Evolutionary conservation across 2,113 vertebrate genomes (phyloP).

Genomic region (Spea multiplicata): DNA sequence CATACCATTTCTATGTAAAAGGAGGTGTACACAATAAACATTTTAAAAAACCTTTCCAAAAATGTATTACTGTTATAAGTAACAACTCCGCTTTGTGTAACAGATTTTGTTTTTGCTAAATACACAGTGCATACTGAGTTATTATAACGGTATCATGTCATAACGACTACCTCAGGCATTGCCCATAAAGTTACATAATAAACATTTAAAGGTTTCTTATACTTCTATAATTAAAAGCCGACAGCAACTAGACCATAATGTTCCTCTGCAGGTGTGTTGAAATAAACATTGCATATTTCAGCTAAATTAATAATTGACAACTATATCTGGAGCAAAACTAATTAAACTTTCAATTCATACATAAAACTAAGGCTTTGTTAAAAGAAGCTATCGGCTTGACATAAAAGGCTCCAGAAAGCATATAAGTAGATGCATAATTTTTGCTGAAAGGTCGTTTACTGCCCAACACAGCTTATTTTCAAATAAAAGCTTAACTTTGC

Average conservation of each 20-base stretch:
- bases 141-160: slow-evolving; percentile 12
- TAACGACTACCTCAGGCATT: slow-evolving; percentile 41
- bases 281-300: neutral
- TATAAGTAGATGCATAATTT: no score
- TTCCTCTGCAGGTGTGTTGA: slow-evolving; percentile 1
- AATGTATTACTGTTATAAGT: neutral
- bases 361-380: neutral
- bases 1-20: no score
- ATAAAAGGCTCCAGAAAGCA: no score
- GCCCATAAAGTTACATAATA: slow-evolving; percentile 33
- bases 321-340: neutral
- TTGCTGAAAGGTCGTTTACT: no score
- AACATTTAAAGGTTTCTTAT: slow-evolving; percentile 50
- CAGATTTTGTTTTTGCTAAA: neutral
- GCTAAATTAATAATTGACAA: slow-evolving; percentile 17
- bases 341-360: neutral
- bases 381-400: no score
- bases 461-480: no score
- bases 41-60: neutral
- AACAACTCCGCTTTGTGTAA: neutral
- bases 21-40: no score
- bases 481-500: no score
- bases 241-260: slow-evolving; percentile 48
- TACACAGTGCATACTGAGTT: neutral
- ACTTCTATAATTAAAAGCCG: slow-evolving; percentile 47